Evolutionary conservation across 2,888 invertebrate species (phyloP), one percentile per base, ranked within the genome.

Genomic region (Amorpha juglandis): DNA sequence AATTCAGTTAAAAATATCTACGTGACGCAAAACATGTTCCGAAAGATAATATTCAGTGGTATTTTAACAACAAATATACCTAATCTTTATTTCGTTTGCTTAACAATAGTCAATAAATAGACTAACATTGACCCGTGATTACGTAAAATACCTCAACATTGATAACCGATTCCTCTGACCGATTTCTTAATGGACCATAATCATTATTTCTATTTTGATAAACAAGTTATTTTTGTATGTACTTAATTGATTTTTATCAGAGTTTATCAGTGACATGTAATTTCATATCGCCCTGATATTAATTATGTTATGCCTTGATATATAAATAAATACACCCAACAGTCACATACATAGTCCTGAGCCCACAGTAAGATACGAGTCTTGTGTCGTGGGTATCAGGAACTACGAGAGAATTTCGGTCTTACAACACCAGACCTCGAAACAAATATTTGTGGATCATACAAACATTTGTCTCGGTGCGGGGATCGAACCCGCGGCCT

Each of bases 121-220:
- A 52, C 1, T 21, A 53, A 53, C 53, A 33, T 21, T 53, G 35
- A 53, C 48, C 48, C 16, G 16, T 33, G 53, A 33, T 35, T 33
- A 27, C n/a, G 14, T 33, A 53, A 53, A 53, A 53, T 53, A 14
- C 35, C 33, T 8, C 53, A 53, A 53, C 8, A 35, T 11, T 11
- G 52, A 52, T 52, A 52, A 27, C 12, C 4, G 11, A 42, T 52
- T 12, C 7, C 52, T 33, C n/a, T n/a, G 33, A n/a, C 53, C 53
- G 33, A 53, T 53, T 33, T 53, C 53, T 35, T 53, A 53, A 53
- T 53, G 35, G 35, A 9, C 21, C 1, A 35, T 53, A n/a, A 53
- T 53, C 53, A n/a, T 33, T 53, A 35, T 53, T 33, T 53, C 8
- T 33, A 53, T 53, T 53, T 33, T 35, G 53, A 53, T 7, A 53